Percentiles rank a stretch among this genome's conserved stretches.
phyloP scores from a whole-genome alignment of 64 coral and sea anemone genomes.

The Trachythela sp. region DNA sequence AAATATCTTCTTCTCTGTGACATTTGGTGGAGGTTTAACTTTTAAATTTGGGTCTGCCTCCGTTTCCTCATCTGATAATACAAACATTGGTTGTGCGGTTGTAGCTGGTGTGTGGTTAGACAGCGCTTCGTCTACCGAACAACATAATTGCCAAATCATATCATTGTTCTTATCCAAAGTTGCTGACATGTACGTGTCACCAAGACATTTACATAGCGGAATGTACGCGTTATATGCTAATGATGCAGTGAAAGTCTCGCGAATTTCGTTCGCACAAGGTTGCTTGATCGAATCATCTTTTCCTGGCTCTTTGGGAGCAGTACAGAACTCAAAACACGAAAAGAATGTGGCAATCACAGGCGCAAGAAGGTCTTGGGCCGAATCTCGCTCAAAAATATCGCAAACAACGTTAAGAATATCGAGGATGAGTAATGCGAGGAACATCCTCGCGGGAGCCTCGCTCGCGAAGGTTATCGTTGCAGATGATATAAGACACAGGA shows the following conservation, averaged over 20 bases:
- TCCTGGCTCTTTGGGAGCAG: too few relatives aligned
- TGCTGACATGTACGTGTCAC: constrained; percentile 74
- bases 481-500: constrained; percentile 77
- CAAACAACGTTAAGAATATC: constrained; percentile 73
- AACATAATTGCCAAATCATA: constrained; percentile 91
- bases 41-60: not conserved
- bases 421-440: constrained; percentile 71
- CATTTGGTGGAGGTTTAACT: too few relatives aligned
- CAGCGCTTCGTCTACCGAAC: constrained; percentile 48
- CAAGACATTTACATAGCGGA: constrained; percentile 79
- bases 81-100: not conserved
- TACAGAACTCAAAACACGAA: constrained; percentile 56
- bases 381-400: constrained; percentile 70
- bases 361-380: constrained; percentile 62
- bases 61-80: not conserved
- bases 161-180: constrained; percentile 65
- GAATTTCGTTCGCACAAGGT: constrained; percentile 65
- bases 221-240: constrained; percentile 84
- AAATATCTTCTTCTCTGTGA: too few relatives aligned
- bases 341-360: constrained; percentile 74
- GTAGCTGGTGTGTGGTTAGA: not conserved
- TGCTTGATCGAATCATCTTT: constrained; percentile 54
- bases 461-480: constrained; percentile 73
- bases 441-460: constrained; percentile 58
- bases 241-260: constrained; percentile 70